Conservation (phyloP, 2,113 vertebrate species). For the Chionis minor region DNA sequence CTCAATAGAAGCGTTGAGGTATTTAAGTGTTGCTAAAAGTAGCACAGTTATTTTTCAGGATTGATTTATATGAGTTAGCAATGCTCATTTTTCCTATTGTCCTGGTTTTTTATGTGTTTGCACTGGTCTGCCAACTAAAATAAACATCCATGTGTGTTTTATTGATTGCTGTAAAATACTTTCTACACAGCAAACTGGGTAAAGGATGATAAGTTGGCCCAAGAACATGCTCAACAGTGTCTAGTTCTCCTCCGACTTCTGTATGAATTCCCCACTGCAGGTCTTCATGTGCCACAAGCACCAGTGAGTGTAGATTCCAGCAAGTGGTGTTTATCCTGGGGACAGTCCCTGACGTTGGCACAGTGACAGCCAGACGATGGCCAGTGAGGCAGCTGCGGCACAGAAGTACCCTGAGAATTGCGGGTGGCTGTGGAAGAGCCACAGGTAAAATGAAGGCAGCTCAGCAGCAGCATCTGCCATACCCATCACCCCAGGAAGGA, state of each 20-base stretch:
- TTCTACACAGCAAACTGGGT: not conserved
- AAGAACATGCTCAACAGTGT: not conserved
- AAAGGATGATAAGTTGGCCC: fast-evolving
- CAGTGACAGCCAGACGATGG: not conserved
- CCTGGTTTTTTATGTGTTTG: not conserved
- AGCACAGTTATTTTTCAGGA: not conserved
- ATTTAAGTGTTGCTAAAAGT: not conserved
- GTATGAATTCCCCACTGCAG: not conserved
- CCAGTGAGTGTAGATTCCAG: not conserved
- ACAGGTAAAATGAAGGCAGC: not conserved
- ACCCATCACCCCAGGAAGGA: not conserved
- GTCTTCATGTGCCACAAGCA: not conserved
- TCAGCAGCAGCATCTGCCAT: fast-evolving
- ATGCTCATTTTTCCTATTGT: not conserved
- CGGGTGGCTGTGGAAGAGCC: not conserved
- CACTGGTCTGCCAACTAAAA: not conserved
- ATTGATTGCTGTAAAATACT: not conserved
- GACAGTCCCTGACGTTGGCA: not conserved
- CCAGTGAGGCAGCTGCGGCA: not conserved
- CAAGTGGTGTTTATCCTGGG: not conserved
- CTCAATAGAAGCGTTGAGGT: not conserved
- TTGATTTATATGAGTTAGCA: not conserved
- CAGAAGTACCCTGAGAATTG: not conserved
- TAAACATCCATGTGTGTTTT: not conserved
- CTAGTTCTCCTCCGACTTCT: not conserved